A percentile compares a stretch with the other conserved stretches of the same genome.
Conservation (phyloP, 2,888 invertebrate genomes). For the Opisthograptis luteolata region DNA sequence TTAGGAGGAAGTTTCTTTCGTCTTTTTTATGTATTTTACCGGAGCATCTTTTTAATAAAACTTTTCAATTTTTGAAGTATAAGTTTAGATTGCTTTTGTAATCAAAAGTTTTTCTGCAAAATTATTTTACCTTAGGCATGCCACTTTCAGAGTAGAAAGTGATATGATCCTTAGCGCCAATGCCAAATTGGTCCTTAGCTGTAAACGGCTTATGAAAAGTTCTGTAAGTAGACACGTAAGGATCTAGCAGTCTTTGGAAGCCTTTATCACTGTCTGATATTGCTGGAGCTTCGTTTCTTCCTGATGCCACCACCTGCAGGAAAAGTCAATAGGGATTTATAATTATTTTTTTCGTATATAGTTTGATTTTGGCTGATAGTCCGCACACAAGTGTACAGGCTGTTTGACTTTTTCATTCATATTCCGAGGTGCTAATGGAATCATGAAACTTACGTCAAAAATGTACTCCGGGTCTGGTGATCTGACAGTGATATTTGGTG, state of each 20-base stretch:
- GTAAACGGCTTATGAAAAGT: constrained; percentile 62
- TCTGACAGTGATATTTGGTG: constrained; percentile 58
- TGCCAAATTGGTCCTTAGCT: constrained; percentile 66
- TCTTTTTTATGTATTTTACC: too few relatives aligned
- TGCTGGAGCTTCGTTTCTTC: constrained; percentile 68
- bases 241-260: constrained; percentile 63
- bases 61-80: too few relatives aligned
- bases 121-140: constrained; percentile 58
- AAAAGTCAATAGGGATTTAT: neutral
- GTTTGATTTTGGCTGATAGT: too few relatives aligned
- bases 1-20: too few relatives aligned
- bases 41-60: too few relatives aligned
- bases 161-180: constrained; percentile 75
- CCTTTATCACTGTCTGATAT: constrained; percentile 63
- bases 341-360: too few relatives aligned
- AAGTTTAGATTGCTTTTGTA: too few relatives aligned
- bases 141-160: constrained; percentile 71
- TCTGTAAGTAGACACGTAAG: constrained; percentile 71
- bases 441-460: constrained; percentile 63
- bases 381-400: too few relatives aligned
- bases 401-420: too few relatives aligned
- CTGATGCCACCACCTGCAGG: constrained; percentile 67
- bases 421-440: too few relatives aligned
- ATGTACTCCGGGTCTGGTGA: constrained; percentile 74
- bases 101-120: neutral